Conservation (phyloP, 2,888 invertebrate species). For the Trissonchulus sp. region DNA sequence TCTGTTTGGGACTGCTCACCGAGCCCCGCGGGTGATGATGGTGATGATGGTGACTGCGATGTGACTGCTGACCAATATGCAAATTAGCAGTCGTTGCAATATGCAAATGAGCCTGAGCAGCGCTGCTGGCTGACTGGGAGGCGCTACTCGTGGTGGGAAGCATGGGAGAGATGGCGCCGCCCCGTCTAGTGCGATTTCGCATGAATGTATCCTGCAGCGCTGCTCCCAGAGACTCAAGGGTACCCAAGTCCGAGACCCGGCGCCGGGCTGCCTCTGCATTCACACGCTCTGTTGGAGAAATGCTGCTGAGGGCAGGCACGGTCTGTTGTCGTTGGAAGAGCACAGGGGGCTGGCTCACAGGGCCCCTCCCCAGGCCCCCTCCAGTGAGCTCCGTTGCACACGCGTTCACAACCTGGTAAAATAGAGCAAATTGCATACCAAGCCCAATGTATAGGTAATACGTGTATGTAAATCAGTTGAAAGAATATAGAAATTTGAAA, state of each 20-base stretch:
- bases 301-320: neutral
- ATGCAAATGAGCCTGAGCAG: neutral
- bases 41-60: no score
- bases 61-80: no score
- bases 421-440: no score
- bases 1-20: neutral
- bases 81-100: no score
- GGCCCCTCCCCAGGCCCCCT: neutral
- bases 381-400: neutral
- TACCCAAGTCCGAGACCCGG: neutral
- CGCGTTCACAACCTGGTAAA: no score
- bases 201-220: neutral
- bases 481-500: no score
- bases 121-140: neutral
- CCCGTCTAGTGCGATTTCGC: neutral
- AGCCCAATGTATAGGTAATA: no score
- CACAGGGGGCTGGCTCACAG: neutral
- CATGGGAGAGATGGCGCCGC: neutral
- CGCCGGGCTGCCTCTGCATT: neutral
- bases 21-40: neutral
- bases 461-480: no score
- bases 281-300: neutral
- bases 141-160: neutral
- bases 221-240: neutral
- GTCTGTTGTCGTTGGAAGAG: neutral